Percentiles rank a stretch among this genome's conserved stretches.
These are phyloP conservation scores for Calonectris borealis DNA, from an alignment of 2,113 vertebrate species.

Conservation along the genomic window DNA sequence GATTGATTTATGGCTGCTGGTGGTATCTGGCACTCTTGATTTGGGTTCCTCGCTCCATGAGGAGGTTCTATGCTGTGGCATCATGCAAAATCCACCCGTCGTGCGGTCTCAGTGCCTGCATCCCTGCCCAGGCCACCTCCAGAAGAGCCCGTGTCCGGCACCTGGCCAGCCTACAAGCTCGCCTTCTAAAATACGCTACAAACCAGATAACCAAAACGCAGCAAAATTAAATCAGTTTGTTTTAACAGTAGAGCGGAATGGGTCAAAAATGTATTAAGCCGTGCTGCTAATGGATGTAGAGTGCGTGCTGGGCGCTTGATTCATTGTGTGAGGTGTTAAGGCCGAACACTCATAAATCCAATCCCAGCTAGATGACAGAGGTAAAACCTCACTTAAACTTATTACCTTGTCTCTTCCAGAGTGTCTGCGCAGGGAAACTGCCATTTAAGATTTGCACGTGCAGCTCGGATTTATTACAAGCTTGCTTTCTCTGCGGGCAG, in stretches of 20 bases:
- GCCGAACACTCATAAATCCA: not conserved
- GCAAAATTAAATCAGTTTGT: not conserved
- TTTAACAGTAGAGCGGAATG: not conserved
- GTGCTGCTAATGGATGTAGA: not conserved
- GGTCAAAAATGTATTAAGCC: not conserved
- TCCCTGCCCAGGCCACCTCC: not conserved
- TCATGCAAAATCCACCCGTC: accelerated
- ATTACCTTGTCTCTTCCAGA: not conserved
- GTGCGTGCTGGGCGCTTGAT: not conserved
- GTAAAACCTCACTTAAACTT: slow-evolving; percentile 36
- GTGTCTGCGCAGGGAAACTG: not conserved
- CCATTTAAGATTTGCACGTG: not conserved
- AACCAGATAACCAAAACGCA: not conserved
- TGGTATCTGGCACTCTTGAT: not conserved
- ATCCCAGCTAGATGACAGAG: not conserved
- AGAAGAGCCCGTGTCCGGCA: not conserved
- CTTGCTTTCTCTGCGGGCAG: not conserved
- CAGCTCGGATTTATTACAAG: not conserved
- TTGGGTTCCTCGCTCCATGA: not conserved
- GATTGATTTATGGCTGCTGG: not conserved
- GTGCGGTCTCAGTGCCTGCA: accelerated
- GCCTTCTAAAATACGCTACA: not conserved
- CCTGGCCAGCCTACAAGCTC: not conserved
- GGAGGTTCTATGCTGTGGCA: not conserved
- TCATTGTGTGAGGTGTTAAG: not conserved